Evolutionary conservation across 37 sponge, comb jelly and placozoan genomes (phyloP), one percentile per base, ranked within the genome.

Genomic region (Axinella damicornis): DNA sequence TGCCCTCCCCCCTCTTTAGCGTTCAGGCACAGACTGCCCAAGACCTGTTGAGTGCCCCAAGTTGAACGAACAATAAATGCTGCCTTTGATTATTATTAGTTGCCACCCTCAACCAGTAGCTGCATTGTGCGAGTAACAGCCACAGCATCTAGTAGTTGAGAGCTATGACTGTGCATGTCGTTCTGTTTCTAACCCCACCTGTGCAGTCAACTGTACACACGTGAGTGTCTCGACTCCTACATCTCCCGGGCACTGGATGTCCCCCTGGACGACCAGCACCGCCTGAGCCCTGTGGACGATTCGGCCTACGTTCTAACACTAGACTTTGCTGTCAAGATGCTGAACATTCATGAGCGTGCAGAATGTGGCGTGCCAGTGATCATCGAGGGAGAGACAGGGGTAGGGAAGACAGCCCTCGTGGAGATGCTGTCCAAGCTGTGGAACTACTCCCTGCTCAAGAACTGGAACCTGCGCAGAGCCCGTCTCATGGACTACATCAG

Each of bases 361-460:
- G 71, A 83, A 80, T 86, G 92, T 82, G 90, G 90, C 16, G 77
- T 93, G 25, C 94, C 94, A 32, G 94, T 93, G 55, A 86, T 93
- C 27, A 89, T 93, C 38, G 94, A 93, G 58, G 94, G 94, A 73
- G 93, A 93, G 81, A 93, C 93, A 59, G 93, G 93, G 68, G 93
- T 93, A 34, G 93, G 93, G 53, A 93, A 93, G 87, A 89, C 94
- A 12, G 85, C 81, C 9, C 87, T 93, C 0, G 53, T 93, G 39
- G 87, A 85, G 59, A 88, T 93, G 76, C 83, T 89, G n/a, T 85
- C 94, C 54, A 81, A 74, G 60, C 79, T 93, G 5, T 89, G 89
- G 94, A 93, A 87, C 80, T 60, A 59, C 41, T 36, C 81, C 46
- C 58, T 69, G 27, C 62, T 78, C 36, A 40, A 74, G 71, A 67